Base-by-base conservation (phyloP, 2,888 invertebrate genomes). In the Rhaphigaster nebulosa region DNA sequence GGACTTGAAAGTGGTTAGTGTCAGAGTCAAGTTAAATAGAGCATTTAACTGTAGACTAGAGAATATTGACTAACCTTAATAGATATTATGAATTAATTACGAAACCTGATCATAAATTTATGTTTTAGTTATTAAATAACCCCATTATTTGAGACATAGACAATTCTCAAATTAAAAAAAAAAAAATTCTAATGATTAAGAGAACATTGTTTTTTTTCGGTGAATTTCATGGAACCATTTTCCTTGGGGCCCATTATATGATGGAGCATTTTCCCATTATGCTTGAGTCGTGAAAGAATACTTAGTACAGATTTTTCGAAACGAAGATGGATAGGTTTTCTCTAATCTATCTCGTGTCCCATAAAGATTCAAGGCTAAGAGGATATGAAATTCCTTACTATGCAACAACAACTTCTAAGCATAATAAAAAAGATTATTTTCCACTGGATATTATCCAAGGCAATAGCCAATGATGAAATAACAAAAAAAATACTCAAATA, bases 1-100 rank as follows among this genome's bases (percentile, higher is more conserved):
- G 15, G 70, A 6, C 38, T 38, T 5, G 70, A 76, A 76, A 76
- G 70, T 38, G 70, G 34, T 76, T 38, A 38, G 70, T 76, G 70
- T 76, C 70, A 20, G 70, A 76, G 70, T 38, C 38, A 76, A 76
- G 70, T 76, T 76, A 76, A 38, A 38, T 76, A 6, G 70, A 76
- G 38, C 23, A 38, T 38, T 38, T 76, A 76, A 76, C 20, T 38
- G 5, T 34, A 34, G 70, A 38, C 34, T 34, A 23, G 34, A 26
- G 34, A 76, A 76, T 76, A 76, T 76, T 20, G 18, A 12, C 20
- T 10, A 5, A 38, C 1, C 23, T 76, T 38, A 38, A 38, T 23
- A 70, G 34, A 76, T n/a, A 26, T 38, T 38, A 76, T 38, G 38
- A 20, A 20, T 8, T 20, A 8, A 76, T 38, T 76, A 13, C 0